Evolutionary conservation across 2,797 vertebrate genomes (phyloP).

Genomic region (Cyclura pinguis): DNA sequence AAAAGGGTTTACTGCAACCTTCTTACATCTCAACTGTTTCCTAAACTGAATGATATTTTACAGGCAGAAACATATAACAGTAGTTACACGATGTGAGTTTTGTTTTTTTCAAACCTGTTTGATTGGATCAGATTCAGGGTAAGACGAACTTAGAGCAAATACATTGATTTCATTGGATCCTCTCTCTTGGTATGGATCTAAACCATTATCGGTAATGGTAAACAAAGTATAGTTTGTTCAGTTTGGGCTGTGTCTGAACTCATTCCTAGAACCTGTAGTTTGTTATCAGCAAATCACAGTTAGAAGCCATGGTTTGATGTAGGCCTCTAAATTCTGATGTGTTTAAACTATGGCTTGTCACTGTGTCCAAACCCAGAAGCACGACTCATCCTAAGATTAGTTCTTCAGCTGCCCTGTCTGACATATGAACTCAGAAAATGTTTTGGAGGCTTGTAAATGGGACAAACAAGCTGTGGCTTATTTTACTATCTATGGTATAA

Average conservation of each 20-base stretch:
- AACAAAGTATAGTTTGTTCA: not conserved
- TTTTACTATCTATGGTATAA: not conserved
- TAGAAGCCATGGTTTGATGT: not conserved
- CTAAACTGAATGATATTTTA: conserved; percentile 6
- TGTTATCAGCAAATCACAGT: not conserved
- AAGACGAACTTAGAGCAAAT: not conserved
- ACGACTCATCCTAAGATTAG: not conserved
- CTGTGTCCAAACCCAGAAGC: not conserved
- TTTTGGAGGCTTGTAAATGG: not conserved
- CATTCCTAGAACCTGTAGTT: not conserved
- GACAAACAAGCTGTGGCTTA: not conserved
- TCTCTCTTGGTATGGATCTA: not conserved
- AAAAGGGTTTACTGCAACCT: conserved; percentile 48
- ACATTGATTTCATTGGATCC: not conserved
- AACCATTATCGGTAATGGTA: not conserved
- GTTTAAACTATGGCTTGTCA: not conserved
- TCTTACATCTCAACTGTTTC: not conserved
- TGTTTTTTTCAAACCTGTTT: conserved; percentile 6
- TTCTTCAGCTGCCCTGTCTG: not conserved
- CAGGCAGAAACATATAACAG: conserved; percentile 5
- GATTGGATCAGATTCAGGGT: not conserved
- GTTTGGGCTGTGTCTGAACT: not conserved
- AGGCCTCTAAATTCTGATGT: not conserved
- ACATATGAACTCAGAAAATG: not conserved
- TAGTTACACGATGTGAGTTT: not conserved